Conservation (phyloP, 2,888 invertebrate species). For the Sesamia inferens region DNA sequence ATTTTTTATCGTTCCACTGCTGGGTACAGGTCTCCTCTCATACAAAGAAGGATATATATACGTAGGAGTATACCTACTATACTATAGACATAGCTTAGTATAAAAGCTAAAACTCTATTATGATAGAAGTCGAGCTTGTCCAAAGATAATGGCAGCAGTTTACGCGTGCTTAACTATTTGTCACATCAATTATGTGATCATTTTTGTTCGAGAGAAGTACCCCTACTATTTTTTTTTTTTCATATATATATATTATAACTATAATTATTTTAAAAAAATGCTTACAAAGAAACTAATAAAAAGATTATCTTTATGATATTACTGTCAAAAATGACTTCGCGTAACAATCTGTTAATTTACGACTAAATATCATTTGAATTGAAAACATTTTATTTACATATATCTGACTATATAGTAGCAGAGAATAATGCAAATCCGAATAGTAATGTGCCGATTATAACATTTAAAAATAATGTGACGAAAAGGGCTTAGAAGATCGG, state of each 20-base stretch:
- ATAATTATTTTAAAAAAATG: too few species aligned
- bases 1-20: too few species aligned
- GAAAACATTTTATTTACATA: conserved; percentile 62
- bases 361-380: conserved; percentile 61
- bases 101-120: background rate
- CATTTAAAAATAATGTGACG: conserved; percentile 24
- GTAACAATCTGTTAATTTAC: conserved; percentile 65
- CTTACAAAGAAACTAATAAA: conserved; percentile 16
- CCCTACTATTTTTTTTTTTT: too few species aligned
- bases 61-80: too few species aligned
- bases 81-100: too few species aligned
- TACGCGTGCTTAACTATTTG: background rate
- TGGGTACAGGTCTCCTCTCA: too few species aligned
- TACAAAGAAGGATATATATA: too few species aligned
- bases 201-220: background rate
- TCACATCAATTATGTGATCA: background rate
- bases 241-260: too few species aligned
- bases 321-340: conserved; percentile 46
- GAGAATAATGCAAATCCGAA: conserved; percentile 55
- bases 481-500: conserved; percentile 13
- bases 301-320: conserved; percentile 33
- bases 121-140: background rate
- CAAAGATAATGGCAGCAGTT: background rate
- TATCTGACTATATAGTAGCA: conserved; percentile 48
- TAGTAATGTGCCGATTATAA: conserved; percentile 35